Percentiles rank a stretch among this genome's conserved stretches.
Conservation (phyloP, 2,113 vertebrate species). For the Hypomesus transpacificus region DNA sequence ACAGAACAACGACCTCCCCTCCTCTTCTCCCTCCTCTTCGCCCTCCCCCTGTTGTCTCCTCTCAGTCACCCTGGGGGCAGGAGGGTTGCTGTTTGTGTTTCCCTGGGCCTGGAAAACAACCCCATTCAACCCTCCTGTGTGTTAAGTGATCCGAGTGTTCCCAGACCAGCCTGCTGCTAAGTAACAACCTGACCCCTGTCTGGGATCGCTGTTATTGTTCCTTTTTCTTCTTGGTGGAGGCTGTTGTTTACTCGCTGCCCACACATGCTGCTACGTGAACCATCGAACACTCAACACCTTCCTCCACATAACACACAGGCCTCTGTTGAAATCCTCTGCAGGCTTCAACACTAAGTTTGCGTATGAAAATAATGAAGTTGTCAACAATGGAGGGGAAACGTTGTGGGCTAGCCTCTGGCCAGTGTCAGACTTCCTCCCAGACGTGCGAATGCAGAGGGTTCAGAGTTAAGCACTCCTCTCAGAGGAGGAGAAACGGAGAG, state of each 20-base stretch:
- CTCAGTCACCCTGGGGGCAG: no score
- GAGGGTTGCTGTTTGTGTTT: no score
- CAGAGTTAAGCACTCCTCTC: not conserved
- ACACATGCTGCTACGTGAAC: not conserved
- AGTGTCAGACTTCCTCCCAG: constrained; percentile 33
- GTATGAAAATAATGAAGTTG: constrained; percentile 21
- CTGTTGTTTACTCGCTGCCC: not conserved
- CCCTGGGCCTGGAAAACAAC: no score
- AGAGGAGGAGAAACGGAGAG: no score
- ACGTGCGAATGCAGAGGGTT: constrained; percentile 18
- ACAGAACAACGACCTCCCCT: not conserved
- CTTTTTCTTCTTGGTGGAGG: no score
- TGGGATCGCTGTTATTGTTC: no score
- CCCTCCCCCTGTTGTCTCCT: constrained; percentile 1
- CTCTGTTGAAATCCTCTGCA: not conserved
- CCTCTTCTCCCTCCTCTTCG: not conserved
- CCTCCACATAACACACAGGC: not conserved
- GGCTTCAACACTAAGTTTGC: not conserved
- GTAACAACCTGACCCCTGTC: no score
- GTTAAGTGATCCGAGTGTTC: no score
- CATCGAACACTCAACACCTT: not conserved
- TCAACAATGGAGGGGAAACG: constrained; percentile 21
- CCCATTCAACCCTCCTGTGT: no score
- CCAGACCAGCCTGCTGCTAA: no score
- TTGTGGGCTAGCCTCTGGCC: constrained; percentile 6